Base-by-base conservation (phyloP, 1,140 invertebrate genomes). In the Camponotus floridanus region DNA sequence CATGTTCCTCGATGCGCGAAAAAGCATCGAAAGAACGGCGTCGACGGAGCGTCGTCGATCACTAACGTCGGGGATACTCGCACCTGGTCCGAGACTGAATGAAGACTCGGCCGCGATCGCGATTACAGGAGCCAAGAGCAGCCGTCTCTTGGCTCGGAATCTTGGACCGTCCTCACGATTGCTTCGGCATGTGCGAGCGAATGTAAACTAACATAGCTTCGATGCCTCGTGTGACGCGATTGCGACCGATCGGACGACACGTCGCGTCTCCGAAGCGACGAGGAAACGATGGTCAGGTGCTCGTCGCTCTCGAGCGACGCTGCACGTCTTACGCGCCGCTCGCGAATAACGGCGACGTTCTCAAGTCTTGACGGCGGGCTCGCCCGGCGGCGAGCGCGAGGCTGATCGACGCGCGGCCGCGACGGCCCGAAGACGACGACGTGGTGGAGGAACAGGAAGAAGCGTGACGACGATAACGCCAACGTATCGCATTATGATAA, bases 401-500 rank as follows among this genome's bases (percentile, higher is more conserved):
- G 62, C 55, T 88, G 31, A 26, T 45, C 59, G 42, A 48, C 31
- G 33, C 42, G 36, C 7, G 26, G 26, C 62, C 62, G 45, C 45
- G 74, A 13, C 13, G 33, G 36, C 18, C n/a, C 13, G 59, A 31
- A 9, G 67, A 68, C 36, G 61, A 18, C 31, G 51, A 31, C 64
- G 64, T 26, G 18, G 64, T 31, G 70, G 62, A 45, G 70, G 51
- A 42, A 74, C 65, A 57, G 70, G 51, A 48, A 71, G 74, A 51
- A 55, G 21, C 74, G 62, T 18, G 62, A 48, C 9, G 67, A 45
- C 3, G 67, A 83, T 83, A 81, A 83, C 78, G 48, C 48, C 62
- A 59, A 64, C 42, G 80, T 81, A 67, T 78, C 70, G 67, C 70
- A 81, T 87, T 71, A 65, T 51, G 48, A 51, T 85, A 73, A 73